Base-by-base conservation (phyloP, 2,888 invertebrate species). In the Drosophila trichaetosa region DNA sequence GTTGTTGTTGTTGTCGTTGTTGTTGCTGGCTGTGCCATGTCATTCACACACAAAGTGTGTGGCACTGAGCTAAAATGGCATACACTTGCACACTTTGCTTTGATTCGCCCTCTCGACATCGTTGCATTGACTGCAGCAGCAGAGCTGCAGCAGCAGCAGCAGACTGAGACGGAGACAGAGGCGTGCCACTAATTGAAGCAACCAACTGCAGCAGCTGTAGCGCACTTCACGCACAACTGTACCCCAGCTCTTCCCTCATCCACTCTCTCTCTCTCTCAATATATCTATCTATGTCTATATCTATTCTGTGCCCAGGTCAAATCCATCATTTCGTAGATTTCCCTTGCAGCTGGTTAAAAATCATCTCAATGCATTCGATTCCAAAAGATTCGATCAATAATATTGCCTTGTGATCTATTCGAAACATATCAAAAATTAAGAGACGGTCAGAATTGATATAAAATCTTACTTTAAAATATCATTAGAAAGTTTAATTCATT, bases 151-250 rank as follows among this genome's bases (percentile, higher is more conserved):
- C 56, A 34, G 27, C 27, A 33, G 40, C 58, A n/a, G 53, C 56
- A 46, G 31, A n/a, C 21, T 18, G 33, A 53, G 34, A 56, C 16
- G 31, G 33, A 46, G 68, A 67, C 49, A 52, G 48, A 72, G 69
- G 83, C 86, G 89, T 88, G 87, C 85, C 87, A 88, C 89, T 85
- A 85, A 86, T 86, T 88, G 85, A 86, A 89, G 84, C 85, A 85
- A 59, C 88, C 89, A 82, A 76, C 84, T 81, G 86, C 86, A 80
- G 69, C 80, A 68, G 69, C 79, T 68, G 62, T 54, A 62, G 65
- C 59, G 73, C 69, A 81, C 76, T 73, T 61, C 60, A 40, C 52
- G 58, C 80, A 60, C 86, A 85, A 82, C 83, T 85, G 80, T 85
- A 70, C 61, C 31, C 46, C 21, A 36, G 21, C 27, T 33, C 46